Conservation (phyloP, 2,113 vertebrate genomes). For the Peromyscus polionotus region DNA sequence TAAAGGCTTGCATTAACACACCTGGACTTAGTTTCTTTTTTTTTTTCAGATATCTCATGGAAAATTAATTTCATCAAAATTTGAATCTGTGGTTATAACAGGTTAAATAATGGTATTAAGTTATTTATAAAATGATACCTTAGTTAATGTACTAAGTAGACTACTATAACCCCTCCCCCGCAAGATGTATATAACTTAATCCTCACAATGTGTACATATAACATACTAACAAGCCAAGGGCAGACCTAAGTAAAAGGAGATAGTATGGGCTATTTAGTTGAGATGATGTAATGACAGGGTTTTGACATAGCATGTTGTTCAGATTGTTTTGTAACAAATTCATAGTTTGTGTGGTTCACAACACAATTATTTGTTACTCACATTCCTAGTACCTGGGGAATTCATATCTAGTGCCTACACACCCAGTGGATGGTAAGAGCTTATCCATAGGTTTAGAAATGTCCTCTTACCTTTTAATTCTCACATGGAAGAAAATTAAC, state of each 20-base stretch:
- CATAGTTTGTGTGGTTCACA: no score
- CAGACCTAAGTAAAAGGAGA: not conserved
- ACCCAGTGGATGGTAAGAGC: not conserved
- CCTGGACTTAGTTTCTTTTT: not conserved
- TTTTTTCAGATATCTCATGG: not conserved
- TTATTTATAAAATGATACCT: not conserved
- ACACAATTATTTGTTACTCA: not conserved
- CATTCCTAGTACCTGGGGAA: not conserved
- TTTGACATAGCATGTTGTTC: not conserved
- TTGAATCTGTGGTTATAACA: constrained; percentile 15
- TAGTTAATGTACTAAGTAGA: not conserved
- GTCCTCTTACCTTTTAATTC: not conserved
- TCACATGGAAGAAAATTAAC: not conserved
- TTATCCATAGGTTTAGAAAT: no score
- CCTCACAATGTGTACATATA: not conserved
- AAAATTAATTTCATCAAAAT: constrained; percentile 43
- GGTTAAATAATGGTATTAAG: not conserved
- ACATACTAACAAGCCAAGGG: not conserved
- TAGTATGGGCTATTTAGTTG: not conserved
- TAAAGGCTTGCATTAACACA: not conserved
- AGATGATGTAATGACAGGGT: not conserved
- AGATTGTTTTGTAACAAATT: not conserved
- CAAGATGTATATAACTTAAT: not conserved
- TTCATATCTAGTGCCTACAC: not conserved
- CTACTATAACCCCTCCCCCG: not conserved